phyloP scores from a whole-genome alignment of 2,888 invertebrate genomes.

The Micropterix aruncella region DNA sequence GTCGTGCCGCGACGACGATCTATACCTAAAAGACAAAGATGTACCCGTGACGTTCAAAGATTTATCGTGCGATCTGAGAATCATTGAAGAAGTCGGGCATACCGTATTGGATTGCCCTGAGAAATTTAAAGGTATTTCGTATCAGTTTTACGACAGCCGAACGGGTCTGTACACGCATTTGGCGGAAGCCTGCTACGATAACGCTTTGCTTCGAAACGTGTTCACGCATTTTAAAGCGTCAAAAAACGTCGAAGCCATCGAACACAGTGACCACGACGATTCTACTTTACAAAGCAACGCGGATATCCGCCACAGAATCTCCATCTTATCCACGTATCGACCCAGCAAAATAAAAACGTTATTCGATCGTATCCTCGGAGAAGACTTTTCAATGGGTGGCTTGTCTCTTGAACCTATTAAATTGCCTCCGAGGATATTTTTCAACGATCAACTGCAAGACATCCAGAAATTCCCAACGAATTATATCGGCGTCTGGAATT shows the following conservation, averaged over 20 bases:
- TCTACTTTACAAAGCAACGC: constrained; percentile 1
- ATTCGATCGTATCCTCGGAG: constrained; percentile 6
- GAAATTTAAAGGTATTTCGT: constrained; percentile 6
- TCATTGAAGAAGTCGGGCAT: constrained; percentile 9
- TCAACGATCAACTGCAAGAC: constrained; percentile 9
- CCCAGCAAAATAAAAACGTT: constrained; percentile 2
- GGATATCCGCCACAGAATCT: constrained; percentile 8
- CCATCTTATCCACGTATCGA: constrained; percentile 7
- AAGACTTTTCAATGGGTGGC: constrained; percentile 6
- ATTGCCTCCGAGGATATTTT: constrained; percentile 8
- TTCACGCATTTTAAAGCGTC: constrained; percentile 3
- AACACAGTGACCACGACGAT: constrained; percentile 2
- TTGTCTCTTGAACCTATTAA: constrained; percentile 5
- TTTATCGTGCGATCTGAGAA: constrained; percentile 10
- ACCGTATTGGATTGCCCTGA: constrained; percentile 6
- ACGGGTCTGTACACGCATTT: constrained; percentile 6
- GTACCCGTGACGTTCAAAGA: constrained; percentile 7
- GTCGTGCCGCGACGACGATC: constrained; percentile 9
- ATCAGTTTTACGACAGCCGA: constrained; percentile 8
- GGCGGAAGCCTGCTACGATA: constrained; percentile 11
- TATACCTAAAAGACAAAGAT: constrained; percentile 6
- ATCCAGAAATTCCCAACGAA: constrained; percentile 10
- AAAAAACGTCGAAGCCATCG: neutral
- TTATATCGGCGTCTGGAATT: constrained; percentile 8
- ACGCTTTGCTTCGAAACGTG: neutral